These are phyloP conservation scores for Strix occidentalis DNA, from an alignment of 2,797 vertebrate genomes.

Conservation along the genomic window DNA sequence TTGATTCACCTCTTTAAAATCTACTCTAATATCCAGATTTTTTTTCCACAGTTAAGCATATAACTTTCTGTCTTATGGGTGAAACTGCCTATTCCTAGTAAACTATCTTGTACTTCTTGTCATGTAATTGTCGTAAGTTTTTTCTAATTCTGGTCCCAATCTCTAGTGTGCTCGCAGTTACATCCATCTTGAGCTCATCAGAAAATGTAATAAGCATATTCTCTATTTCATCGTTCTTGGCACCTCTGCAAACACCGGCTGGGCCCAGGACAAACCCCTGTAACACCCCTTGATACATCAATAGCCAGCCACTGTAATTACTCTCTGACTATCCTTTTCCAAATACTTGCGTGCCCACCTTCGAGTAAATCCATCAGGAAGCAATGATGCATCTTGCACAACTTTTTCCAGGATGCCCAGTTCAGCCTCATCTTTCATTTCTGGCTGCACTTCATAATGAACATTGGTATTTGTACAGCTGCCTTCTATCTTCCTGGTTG, in stretches of 20 bases:
- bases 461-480: slow-evolving; percentile 53
- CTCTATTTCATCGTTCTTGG: background rate
- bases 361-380: background rate
- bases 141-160: background rate
- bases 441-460: background rate
- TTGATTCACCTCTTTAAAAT: background rate
- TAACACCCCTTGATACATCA: background rate
- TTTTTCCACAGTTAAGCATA: background rate
- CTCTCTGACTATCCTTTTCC: background rate
- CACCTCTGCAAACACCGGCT: background rate
- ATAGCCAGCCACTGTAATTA: background rate
- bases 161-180: background rate
- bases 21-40: background rate
- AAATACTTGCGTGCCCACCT: background rate
- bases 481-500: slow-evolving; percentile 27
- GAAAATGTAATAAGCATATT: background rate
- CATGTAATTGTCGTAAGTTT: background rate
- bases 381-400: background rate
- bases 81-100: background rate
- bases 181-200: background rate
- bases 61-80: background rate
- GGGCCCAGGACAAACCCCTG: background rate
- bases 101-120: background rate
- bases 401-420: background rate
- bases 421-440: background rate